phyloP scores from a whole-genome alignment of 2,888 invertebrate species.

The Stenolophus ochropezus region DNA sequence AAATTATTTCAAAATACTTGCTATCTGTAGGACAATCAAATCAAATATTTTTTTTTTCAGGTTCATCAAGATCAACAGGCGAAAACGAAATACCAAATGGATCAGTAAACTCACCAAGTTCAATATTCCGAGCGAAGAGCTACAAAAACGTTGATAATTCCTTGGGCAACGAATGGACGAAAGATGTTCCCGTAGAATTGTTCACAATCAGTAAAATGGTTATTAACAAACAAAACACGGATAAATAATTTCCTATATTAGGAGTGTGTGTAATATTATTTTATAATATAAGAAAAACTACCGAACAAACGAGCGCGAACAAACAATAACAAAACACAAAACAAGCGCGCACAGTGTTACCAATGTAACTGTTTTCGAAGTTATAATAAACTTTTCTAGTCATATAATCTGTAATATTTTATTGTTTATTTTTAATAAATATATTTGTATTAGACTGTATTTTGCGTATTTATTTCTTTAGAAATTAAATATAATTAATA shows the following conservation, averaged over 20 bases:
- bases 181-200: slow-evolving; percentile 70
- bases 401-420: background rate
- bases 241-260: slow-evolving; percentile 44
- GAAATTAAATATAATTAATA: background rate
- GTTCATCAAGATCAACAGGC: slow-evolving; percentile 36
- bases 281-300: slow-evolving; percentile 22
- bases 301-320: background rate
- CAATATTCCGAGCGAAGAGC: slow-evolving; percentile 47
- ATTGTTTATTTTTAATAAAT: background rate
- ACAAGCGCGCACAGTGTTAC: background rate
- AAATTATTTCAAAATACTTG: too few relatives aligned
- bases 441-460: background rate
- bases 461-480: background rate
- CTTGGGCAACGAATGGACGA: slow-evolving; percentile 67
- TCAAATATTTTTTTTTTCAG: slow-evolving; percentile 7
- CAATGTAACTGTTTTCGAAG: background rate
- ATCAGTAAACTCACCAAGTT: slow-evolving; percentile 20
- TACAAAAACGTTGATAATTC: background rate
- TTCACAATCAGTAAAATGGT: slow-evolving; percentile 71
- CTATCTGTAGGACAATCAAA: too few relatives aligned
- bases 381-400: background rate
- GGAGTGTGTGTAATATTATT: slow-evolving; percentile 22
- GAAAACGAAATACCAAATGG: slow-evolving; percentile 7
- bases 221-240: slow-evolving; percentile 66
- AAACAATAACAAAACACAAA: background rate